A percentile compares a stretch with the other conserved stretches of the same genome.
Conservation (phyloP, 2,888 invertebrate species). For the Meiosimyza decipiens region DNA sequence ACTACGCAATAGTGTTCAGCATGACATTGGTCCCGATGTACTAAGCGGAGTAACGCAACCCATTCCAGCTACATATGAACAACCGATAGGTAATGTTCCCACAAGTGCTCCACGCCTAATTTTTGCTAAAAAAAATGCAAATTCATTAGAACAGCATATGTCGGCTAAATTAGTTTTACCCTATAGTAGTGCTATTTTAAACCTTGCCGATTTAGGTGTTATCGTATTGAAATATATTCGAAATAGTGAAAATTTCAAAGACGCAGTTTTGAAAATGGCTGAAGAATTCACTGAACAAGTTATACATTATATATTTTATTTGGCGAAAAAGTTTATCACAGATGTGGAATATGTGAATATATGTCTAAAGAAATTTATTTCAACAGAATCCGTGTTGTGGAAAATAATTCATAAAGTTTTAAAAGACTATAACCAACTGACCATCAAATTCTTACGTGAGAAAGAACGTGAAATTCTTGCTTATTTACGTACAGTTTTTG, state of each 20-base stretch:
- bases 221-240: neutral
- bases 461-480: neutral
- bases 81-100: neutral
- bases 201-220: neutral
- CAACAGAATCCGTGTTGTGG: no score
- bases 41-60: constrained; percentile 52
- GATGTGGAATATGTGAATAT: no score
- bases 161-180: neutral
- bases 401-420: no score
- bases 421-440: no score
- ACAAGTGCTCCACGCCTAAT: neutral
- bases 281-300: neutral
- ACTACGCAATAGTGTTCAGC: constrained; percentile 58
- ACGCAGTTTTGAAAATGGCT: neutral
- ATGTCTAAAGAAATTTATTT: no score
- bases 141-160: neutral
- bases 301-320: neutral
- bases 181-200: constrained; percentile 6
- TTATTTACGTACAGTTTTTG: no score
- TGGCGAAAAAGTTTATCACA: constrained; percentile 5
- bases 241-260: neutral
- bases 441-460: neutral
- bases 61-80: constrained; percentile 48
- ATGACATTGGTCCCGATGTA: constrained; percentile 54
- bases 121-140: neutral